Percentiles rank a stretch among this genome's conserved stretches.
These are phyloP conservation scores for Drosophila neonasuta DNA, from an alignment of 2,888 invertebrate species.

Conservation along the genomic window DNA sequence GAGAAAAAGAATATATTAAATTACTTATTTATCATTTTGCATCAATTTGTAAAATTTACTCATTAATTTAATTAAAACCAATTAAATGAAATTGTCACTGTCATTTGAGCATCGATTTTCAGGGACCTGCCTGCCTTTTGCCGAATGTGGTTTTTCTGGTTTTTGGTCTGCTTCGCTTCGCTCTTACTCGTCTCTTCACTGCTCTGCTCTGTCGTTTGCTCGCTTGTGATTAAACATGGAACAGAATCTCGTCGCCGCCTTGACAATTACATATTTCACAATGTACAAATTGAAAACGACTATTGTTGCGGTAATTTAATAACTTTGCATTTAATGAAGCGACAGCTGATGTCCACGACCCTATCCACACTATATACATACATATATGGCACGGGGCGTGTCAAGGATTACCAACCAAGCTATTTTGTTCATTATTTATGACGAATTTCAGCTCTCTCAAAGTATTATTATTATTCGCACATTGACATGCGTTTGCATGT, in stretches of 20 bases:
- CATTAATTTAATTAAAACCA: constrained; percentile 77
- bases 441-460: constrained; percentile 35
- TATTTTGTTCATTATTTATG: constrained; percentile 70
- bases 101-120: constrained; percentile 75
- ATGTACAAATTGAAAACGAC: constrained; percentile 73
- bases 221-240: constrained; percentile 58
- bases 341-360: constrained; percentile 61
- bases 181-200: neutral
- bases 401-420: constrained; percentile 52
- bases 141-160: constrained; percentile 64
- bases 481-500: constrained; percentile 14
- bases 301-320: constrained; percentile 73
- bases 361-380: constrained; percentile 20
- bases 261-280: constrained; percentile 76
- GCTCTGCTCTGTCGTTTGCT: neutral
- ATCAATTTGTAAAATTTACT: constrained; percentile 77
- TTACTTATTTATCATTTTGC: constrained; percentile 76
- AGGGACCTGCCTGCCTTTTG: constrained; percentile 55
- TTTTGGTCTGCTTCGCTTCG: constrained; percentile 22
- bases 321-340: constrained; percentile 75
- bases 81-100: constrained; percentile 77
- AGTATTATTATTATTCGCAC: constrained; percentile 46
- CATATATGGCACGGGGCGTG: constrained; percentile 13
- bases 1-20: constrained; percentile 61
- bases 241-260: constrained; percentile 54